Evolutionary conservation across 2,113 vertebrate species (phyloP).

Genomic region (Nothobranchius kuhntae): DNA sequence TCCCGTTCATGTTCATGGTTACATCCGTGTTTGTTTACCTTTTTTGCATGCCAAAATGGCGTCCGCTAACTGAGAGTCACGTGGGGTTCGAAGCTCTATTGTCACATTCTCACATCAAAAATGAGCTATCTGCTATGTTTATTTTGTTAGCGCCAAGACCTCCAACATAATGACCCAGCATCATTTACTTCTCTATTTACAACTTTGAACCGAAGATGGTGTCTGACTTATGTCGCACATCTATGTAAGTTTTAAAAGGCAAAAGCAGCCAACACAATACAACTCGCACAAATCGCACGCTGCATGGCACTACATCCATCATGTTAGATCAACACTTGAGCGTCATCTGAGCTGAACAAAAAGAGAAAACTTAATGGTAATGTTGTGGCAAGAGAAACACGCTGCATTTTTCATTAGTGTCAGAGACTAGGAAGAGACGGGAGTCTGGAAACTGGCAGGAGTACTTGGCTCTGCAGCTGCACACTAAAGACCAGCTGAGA

Average conservation of each 20-base stretch:
- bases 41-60: too few species aligned
- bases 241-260: background rate
- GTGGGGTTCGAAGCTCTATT: too few species aligned
- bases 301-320: slow-evolving; percentile 57
- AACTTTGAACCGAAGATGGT: background rate
- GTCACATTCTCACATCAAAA: background rate
- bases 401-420: slow-evolving; percentile 66
- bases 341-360: slow-evolving; percentile 63
- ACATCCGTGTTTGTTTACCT: too few species aligned
- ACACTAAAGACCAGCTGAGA: slow-evolving; percentile 58
- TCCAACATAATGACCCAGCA: background rate
- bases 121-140: background rate
- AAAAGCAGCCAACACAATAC: slow-evolving; percentile 3
- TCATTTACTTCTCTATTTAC: background rate
- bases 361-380: slow-evolving; percentile 62
- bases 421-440: slow-evolving; percentile 64
- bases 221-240: background rate
- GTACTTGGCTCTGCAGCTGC: slow-evolving; percentile 45
- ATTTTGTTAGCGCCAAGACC: background rate
- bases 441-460: slow-evolving; percentile 66
- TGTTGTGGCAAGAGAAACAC: slow-evolving; percentile 53
- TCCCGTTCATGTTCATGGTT: too few species aligned
- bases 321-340: slow-evolving; percentile 51
- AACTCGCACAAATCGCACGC: slow-evolving; percentile 4
- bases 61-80: too few species aligned